phyloP scores from a whole-genome alignment of 2,797 vertebrate species.

The Miichthys miiuy region DNA sequence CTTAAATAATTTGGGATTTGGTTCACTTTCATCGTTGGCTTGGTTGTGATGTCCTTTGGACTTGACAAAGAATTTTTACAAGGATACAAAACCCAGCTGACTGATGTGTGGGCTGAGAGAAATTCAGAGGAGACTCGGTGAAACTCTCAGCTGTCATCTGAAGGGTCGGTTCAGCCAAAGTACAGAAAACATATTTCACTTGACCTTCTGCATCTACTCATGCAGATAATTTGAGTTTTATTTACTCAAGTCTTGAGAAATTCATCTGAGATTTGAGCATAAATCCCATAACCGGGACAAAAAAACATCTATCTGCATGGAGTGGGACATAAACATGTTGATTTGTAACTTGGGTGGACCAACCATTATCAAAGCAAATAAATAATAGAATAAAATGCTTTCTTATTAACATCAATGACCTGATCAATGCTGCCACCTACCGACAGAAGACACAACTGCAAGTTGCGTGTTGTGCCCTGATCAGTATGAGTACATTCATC shows the following conservation, averaged over 20 bases:
- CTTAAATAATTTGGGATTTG: not conserved
- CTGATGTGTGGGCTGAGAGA: not conserved
- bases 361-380: not conserved
- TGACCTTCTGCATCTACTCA: not conserved
- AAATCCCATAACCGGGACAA: not conserved
- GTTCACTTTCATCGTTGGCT: not conserved
- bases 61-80: not conserved
- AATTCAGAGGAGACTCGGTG: not conserved
- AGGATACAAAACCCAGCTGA: not conserved
- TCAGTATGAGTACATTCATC: too few relatives aligned
- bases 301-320: not conserved
- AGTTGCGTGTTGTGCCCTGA: not conserved
- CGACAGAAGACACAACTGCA: not conserved
- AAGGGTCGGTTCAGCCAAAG: not conserved
- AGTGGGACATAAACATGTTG: too few relatives aligned
- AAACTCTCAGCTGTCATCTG: not conserved
- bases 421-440: conserved; percentile 40
- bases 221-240: not conserved
- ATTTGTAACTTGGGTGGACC: not conserved
- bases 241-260: not conserved
- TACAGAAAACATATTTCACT: not conserved
- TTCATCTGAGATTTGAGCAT: not conserved
- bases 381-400: not conserved
- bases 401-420: not conserved
- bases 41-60: not conserved